phyloP scores from a whole-genome alignment of 2,888 invertebrate species.

The Syrista parreyssii region DNA sequence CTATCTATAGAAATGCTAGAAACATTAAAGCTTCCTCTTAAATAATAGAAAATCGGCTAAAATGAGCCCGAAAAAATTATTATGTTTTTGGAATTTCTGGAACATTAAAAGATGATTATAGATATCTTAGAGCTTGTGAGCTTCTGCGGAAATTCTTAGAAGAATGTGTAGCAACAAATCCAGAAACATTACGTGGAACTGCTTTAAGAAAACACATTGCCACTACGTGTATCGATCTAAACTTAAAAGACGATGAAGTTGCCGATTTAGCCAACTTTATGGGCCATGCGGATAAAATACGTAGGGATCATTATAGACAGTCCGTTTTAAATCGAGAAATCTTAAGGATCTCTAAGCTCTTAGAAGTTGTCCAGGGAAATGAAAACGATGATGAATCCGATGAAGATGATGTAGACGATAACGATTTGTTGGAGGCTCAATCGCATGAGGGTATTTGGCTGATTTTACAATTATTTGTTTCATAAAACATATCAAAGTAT shows the following conservation, averaged over 20 bases:
- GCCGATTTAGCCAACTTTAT: constrained; percentile 35
- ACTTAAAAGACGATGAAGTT: constrained; percentile 32
- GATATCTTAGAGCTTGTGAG: constrained; percentile 26
- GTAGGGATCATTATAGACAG: constrained; percentile 30
- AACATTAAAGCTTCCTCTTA: constrained; percentile 21
- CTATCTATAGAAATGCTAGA: constrained; percentile 14
- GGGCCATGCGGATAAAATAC: constrained; percentile 39
- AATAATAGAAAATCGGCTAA: constrained; percentile 13
- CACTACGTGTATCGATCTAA: constrained; percentile 28
- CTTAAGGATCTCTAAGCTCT: constrained; percentile 30
- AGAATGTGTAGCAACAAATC: constrained; percentile 31
- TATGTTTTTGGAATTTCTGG: constrained; percentile 8
- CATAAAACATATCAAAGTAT: too few species aligned
- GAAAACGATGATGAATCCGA: constrained; percentile 8
- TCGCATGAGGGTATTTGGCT: too few species aligned
- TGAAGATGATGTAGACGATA: background rate
- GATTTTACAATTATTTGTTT: too few species aligned
- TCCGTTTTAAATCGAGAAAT: constrained; percentile 32
- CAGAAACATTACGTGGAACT: constrained; percentile 29
- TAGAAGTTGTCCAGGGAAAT: constrained; percentile 30
- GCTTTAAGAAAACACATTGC: constrained; percentile 35
- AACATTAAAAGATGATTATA: constrained; percentile 11
- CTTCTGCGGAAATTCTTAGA: constrained; percentile 23
- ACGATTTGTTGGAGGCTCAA: too few species aligned
- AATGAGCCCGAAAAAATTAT: background rate